Evolutionary conservation across 2,113 vertebrate genomes (phyloP), one percentile per base, ranked within the genome.

Genomic region (Sialia sialis): DNA sequence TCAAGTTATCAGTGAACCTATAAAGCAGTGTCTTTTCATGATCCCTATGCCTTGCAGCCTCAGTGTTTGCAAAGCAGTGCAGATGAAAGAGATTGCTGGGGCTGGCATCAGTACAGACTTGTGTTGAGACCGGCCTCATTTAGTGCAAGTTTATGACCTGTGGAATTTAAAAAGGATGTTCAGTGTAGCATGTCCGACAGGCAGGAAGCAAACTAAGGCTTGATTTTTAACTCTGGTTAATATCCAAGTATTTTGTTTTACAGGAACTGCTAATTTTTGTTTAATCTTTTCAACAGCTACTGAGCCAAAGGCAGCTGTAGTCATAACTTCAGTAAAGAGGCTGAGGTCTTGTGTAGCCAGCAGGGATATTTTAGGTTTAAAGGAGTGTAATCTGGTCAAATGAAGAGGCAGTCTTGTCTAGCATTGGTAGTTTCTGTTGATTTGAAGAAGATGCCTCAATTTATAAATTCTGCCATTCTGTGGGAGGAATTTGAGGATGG

Each of bases 91-190:
- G 81, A 93, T 95, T 95, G 72, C 95, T 94, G 84, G 82, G 87
- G 79, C 95, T 97, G 97, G 96, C 89, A 58, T 93, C 72, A 69
- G 85, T 81, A 96, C 94, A 97, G 91, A 90, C 94, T 96, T 98
- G 90, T 96, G 94, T 91, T 66, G 60, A 76, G 93, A 83, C 82
- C 2, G 30, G 90, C 95, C 91, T 93, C 92, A 60, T 98, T 97
- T 95, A 93, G 80, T 95, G 95, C 94, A 95, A 97, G 97, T 97
- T 97, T 97, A 96, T 97, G 97, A 97, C 94, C 94, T 97, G 95
- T 97, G 97, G 94, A 97, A 97, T 98, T 97, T 95, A 73, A 86
- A 97, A 96, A 97, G 93, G 93, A 95, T 97, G 84, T 97, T 97
- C 98, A 95, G 83, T 96, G 96, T 97, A 96, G 94, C 95, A 75